Conservation (phyloP, 2,797 vertebrate species). For the Liasis olivaceus region DNA sequence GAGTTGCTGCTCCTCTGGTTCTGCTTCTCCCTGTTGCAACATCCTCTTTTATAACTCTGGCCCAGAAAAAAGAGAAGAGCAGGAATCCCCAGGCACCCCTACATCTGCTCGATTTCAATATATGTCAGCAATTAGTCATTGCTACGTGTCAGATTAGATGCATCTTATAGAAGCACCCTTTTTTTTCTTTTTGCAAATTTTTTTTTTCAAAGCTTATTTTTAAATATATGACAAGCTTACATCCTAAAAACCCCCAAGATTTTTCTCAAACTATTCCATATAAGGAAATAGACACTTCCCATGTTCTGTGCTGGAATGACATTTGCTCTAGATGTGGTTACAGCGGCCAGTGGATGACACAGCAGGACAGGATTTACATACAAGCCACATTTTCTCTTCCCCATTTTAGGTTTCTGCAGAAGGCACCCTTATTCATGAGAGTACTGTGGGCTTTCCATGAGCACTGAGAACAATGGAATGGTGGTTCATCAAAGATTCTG, state of each 20-base stretch:
- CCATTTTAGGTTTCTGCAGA: neutral
- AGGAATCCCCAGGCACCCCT: neutral
- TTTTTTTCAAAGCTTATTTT: neutral
- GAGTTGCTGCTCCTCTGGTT: neutral
- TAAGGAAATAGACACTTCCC: neutral
- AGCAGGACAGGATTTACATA: neutral
- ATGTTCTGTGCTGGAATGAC: neutral
- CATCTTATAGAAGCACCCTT: accelerated
- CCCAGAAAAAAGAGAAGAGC: neutral
- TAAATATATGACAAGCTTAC: neutral
- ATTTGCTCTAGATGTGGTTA: neutral
- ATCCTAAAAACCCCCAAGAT: neutral
- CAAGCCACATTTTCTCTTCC: neutral
- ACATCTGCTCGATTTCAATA: accelerated
- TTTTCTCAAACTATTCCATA: neutral
- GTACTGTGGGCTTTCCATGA: neutral
- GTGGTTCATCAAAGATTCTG: neutral
- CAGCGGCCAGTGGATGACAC: neutral
- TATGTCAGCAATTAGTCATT: neutral
- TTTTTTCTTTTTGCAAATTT: no score
- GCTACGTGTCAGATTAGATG: neutral
- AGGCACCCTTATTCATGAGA: neutral
- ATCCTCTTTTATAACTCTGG: neutral
- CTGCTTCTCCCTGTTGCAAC: accelerated
- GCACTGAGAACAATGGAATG: neutral